Conservation (phyloP, 2,113 vertebrate species). For the Rhombomys opimus region DNA sequence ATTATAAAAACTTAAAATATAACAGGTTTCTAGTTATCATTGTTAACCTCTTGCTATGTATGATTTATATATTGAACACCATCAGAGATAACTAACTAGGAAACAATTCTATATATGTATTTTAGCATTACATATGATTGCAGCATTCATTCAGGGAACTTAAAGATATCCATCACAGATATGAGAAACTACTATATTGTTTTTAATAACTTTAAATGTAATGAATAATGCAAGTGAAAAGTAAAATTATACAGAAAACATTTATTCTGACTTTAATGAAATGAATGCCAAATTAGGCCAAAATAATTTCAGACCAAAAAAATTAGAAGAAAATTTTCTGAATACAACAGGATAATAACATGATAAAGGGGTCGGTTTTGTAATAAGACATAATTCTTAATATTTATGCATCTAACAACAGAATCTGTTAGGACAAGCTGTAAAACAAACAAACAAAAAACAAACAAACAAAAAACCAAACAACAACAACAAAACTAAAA, state of each 20-base stretch:
- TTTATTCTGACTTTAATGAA: not conserved
- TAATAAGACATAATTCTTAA: not conserved
- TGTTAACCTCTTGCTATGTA: not conserved
- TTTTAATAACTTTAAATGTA: not conserved
- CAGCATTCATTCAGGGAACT: no score
- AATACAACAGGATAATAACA: not conserved
- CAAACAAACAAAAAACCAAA: no score
- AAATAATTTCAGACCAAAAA: not conserved
- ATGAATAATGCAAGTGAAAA: not conserved
- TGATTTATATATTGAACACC: not conserved
- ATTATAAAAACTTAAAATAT: not conserved
- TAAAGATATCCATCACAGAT: not conserved
- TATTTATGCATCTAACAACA: not conserved
- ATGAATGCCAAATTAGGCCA: not conserved
- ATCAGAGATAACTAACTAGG: not conserved
- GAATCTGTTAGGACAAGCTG: not conserved
- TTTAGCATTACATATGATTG: not conserved
- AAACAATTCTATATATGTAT: not conserved
- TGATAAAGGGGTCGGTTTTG: not conserved
- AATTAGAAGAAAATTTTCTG: not conserved
- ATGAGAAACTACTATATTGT: not conserved
- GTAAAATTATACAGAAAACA: not conserved
- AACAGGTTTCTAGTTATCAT: not conserved
- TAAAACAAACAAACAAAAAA: not conserved
- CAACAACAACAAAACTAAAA: not conserved